Evolutionary conservation across 2,888 invertebrate species (phyloP), one percentile per base, ranked within the genome.

Genomic region (Calliopum simillimum): DNA sequence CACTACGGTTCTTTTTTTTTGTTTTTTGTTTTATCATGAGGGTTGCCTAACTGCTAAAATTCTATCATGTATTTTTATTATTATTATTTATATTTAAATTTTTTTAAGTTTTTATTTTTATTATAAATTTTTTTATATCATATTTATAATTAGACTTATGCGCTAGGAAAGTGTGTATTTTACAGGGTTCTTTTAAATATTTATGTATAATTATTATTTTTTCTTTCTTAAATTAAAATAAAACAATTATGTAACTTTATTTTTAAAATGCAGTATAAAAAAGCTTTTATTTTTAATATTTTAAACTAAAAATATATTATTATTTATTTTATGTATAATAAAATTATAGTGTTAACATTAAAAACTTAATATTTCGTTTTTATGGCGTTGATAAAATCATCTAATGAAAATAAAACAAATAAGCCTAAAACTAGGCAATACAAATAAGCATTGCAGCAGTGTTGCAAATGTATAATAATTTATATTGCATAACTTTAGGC

Each of bases 181-280:
- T 80, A 80, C 80, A 80, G 66, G 71, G 79, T 80, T 76, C 77
- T 67, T 62, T 68, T 63, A 3, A 33, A 6, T 33, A 33, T 33
- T 8, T 33, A 33, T 33, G 33, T 33, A n/a, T n/a, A n/a, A n/a
- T n/a, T n/a, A n/a, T n/a, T n/a, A n/a, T n/a, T n/a, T 23, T 58
- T 25, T 58, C 13, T 23, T 21, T 55, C 12, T 58, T 16, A 33
- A 58, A 41, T 33, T 58, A 33, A 58, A 58, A 25, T 33, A 59
- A 41, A 59, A 59, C 16, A 25, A 19, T 16, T 56, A 8, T 56
- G 13, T 23, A 59, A 41, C 41, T 3, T 59, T 41, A 16, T 14
- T n/a, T 25, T 16, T 33, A 59, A 59, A 59, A 41, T 58, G 8
- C 25, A 25, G 23, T 21, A 46, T 19, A 21, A 64, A 64, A 23